A percentile compares a stretch with the other conserved stretches of the same genome.
Evolutionary conservation across 2,113 vertebrate species (phyloP).

Genomic region (Mobula birostris): DNA sequence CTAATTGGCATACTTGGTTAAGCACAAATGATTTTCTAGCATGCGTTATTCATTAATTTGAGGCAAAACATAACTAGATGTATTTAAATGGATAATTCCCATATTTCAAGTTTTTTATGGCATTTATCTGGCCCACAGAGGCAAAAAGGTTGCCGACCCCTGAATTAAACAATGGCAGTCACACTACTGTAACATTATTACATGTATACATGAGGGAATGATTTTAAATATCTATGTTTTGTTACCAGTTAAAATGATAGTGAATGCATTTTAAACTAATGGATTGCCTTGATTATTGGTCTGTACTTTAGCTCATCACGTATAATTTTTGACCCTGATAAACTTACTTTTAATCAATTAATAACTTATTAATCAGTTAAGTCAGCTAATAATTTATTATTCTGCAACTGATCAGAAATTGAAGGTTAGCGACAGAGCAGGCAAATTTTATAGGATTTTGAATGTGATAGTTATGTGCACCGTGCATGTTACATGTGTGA

Average conservation of each 20-base stretch:
- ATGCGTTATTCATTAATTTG: too few relatives aligned
- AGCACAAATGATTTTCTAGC: too few relatives aligned
- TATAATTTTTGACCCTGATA: conserved; percentile 14
- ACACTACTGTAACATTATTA: neutral
- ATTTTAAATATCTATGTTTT: neutral
- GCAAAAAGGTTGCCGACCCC: too few relatives aligned
- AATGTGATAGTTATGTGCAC: neutral
- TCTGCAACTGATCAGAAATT: conserved; percentile 31
- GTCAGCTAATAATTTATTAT: neutral
- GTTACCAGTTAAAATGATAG: neutral
- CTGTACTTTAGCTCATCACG: neutral
- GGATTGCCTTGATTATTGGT: conserved; percentile 1
- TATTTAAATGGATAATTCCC: too few relatives aligned
- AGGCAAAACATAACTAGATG: too few relatives aligned
- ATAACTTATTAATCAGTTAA: neutral
- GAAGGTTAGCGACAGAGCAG: neutral
- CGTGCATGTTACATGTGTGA: neutral
- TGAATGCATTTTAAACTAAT: neutral
- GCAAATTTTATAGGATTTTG: neutral
- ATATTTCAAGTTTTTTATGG: too few relatives aligned
- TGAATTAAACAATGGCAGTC: too few relatives aligned
- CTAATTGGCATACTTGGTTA: too few relatives aligned
- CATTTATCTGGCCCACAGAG: too few relatives aligned
- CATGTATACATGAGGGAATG: neutral
- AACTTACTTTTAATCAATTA: neutral